These are phyloP conservation scores for Sminthurides bifidus DNA, from an alignment of 1,140 invertebrate species.

Conservation along the genomic window DNA sequence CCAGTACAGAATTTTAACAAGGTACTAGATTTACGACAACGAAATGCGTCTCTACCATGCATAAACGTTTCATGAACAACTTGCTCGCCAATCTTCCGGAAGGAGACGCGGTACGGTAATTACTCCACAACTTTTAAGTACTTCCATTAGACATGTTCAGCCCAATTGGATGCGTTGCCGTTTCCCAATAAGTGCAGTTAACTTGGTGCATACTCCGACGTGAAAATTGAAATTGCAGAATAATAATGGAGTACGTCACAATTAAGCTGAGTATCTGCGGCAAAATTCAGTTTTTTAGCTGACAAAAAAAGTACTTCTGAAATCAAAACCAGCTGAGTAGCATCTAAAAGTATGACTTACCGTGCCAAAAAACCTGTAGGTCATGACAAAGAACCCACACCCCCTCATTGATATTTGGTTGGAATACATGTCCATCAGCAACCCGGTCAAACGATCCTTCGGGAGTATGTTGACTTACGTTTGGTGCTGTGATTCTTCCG, in stretches of 20 bases:
- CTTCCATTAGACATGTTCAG: no score
- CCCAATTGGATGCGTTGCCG: no score
- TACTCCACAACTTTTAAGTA: no score
- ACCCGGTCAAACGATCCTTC: slow-evolving; percentile 7
- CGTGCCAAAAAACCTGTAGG: slow-evolving; percentile 23
- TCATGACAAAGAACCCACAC: slow-evolving; percentile 15
- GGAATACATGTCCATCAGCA: slow-evolving; percentile 15
- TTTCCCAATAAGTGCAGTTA: background rate
- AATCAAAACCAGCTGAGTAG: background rate
- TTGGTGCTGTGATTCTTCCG: background rate
- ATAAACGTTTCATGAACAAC: no score
- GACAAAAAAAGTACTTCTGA: background rate
- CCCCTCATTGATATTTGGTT: slow-evolving; percentile 22
- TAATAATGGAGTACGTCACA: slow-evolving; percentile 25
- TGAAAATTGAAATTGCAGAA: slow-evolving; percentile 22
- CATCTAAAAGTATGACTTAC: background rate
- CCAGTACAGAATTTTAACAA: no score
- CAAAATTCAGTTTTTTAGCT: background rate
- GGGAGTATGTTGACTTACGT: background rate
- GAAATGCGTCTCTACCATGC: no score
- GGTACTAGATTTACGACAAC: no score
- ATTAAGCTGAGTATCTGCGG: slow-evolving; percentile 20
- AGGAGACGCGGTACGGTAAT: no score
- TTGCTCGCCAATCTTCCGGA: no score
- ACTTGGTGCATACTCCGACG: slow-evolving; percentile 1